phyloP scores from a whole-genome alignment of 2,113 vertebrate species.

The Hemibagrus wyckioides region DNA sequence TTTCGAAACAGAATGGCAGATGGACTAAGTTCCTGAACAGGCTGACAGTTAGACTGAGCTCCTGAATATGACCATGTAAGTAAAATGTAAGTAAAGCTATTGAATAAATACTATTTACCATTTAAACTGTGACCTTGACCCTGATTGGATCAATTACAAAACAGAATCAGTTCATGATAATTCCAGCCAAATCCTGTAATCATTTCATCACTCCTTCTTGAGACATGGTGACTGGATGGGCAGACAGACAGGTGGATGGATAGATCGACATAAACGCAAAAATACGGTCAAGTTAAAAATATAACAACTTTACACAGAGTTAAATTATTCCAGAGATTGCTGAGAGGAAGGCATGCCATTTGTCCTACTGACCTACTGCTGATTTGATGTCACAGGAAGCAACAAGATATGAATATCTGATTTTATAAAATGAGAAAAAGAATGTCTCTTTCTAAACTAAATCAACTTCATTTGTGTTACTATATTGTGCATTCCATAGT shows the following conservation, averaged over 20 bases:
- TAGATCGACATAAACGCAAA: too few species aligned
- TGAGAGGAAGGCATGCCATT: background rate
- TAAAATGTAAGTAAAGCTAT: background rate
- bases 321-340: background rate
- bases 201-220: background rate
- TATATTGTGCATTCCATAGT: constrained; percentile 45
- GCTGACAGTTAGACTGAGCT: too few species aligned
- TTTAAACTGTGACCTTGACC: background rate
- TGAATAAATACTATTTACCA: background rate
- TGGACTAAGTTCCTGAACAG: too few species aligned
- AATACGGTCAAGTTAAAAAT: background rate
- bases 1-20: background rate
- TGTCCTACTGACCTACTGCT: background rate
- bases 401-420: background rate
- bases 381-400: background rate
- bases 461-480: constrained; percentile 7
- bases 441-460: constrained; percentile 25
- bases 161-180: background rate
- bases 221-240: background rate
- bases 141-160: background rate
- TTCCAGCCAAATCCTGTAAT: background rate
- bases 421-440: background rate
- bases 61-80: background rate
- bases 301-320: background rate
- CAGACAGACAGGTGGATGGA: background rate